phyloP scores from a whole-genome alignment of 1,140 invertebrate species.

The Brachionus calyciflorus region DNA sequence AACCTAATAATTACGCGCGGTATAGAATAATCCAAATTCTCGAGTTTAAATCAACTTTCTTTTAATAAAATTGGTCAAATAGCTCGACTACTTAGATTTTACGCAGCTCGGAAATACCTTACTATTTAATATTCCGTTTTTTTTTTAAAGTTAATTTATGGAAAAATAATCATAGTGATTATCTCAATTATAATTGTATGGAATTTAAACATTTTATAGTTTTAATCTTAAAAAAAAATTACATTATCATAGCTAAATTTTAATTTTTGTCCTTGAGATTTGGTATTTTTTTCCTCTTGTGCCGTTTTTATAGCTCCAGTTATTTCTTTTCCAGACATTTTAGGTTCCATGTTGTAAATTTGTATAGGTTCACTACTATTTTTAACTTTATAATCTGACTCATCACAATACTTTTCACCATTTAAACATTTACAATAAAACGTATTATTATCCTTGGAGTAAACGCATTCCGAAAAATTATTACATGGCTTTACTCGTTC shows the following conservation, averaged over 20 bases:
- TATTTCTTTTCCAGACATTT: neutral
- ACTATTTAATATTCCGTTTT: too few relatives aligned
- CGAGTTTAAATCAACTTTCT: too few relatives aligned
- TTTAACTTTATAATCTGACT: neutral
- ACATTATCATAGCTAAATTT: slow-evolving; percentile 27
- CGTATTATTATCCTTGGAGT: slow-evolving; percentile 20
- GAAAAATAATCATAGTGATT: too few relatives aligned
- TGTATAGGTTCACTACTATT: neutral
- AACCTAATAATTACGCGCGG: too few relatives aligned
- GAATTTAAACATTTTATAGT: too few relatives aligned
- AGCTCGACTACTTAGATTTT: too few relatives aligned
- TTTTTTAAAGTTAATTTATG: too few relatives aligned
- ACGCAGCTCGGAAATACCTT: too few relatives aligned
- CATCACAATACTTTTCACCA: slow-evolving; percentile 33
- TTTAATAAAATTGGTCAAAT: too few relatives aligned
- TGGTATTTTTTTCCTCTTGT: neutral
- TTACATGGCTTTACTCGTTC: slow-evolving; percentile 41
- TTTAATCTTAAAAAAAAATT: neutral
- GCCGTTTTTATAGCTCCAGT: neutral
- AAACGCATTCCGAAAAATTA: slow-evolving; percentile 31
- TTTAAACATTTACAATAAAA: slow-evolving; percentile 43
- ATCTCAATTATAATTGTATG: too few relatives aligned
- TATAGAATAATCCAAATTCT: too few relatives aligned
- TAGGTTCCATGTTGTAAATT: slow-evolving; percentile 16
- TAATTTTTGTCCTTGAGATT: slow-evolving; percentile 5